Evolutionary conservation across 2,797 vertebrate genomes (phyloP).

Genomic region (Hydrolagus colliei): DNA sequence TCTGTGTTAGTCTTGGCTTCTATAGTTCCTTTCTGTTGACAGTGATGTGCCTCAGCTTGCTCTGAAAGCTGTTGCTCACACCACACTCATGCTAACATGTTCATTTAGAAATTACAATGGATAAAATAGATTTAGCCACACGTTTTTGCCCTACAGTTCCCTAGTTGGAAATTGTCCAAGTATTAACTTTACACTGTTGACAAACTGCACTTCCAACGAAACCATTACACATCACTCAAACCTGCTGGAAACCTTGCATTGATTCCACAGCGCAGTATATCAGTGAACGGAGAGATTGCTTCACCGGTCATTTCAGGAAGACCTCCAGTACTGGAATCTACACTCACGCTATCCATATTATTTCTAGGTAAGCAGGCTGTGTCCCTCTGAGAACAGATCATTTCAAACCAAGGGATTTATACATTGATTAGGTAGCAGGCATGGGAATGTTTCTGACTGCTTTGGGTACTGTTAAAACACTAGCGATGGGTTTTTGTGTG

Average conservation of each 20-base stretch:
- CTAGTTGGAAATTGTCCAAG: not conserved
- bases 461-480: no score
- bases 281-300: not conserved
- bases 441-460: no score
- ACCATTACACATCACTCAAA: not conserved
- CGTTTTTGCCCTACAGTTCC: no score
- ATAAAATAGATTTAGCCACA: not conserved
- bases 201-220: not conserved
- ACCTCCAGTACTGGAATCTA: no score
- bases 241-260: not conserved
- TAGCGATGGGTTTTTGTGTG: no score
- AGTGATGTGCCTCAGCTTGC: not conserved
- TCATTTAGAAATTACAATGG: not conserved
- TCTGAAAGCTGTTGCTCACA: not conserved
- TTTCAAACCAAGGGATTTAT: no score
- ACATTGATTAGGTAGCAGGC: no score
- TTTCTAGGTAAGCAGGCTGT: no score
- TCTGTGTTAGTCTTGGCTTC: not conserved
- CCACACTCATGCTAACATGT: not conserved
- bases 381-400: no score
- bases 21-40: not conserved
- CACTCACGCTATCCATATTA: no score
- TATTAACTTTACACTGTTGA: not conserved
- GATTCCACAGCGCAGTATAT: not conserved
- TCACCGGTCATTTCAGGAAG: not conserved